Evolutionary conservation across 2,888 invertebrate species (phyloP), one percentile per base, ranked within the genome.

Genomic region (Dinocampus coccinellae): DNA sequence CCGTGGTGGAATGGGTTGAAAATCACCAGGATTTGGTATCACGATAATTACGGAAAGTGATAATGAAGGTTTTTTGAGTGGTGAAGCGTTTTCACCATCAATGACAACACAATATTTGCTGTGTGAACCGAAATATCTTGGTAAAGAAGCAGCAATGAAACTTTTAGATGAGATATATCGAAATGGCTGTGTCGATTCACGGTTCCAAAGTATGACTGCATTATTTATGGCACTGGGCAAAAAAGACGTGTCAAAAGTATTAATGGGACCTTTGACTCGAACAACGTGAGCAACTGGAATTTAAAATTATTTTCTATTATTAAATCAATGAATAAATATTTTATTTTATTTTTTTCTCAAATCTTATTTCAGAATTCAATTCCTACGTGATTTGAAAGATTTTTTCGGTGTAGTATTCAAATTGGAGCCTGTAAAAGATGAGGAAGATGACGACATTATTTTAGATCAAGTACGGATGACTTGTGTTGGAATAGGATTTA

Each of bases 361-460:
- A 1, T 47, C 68, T 10, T 13, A 42, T 63, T 78, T 94, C 88
- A 97, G 97, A 6, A 94, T 99, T 75, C 92, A 94, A 79, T 96
- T 96, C 88, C 89, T 99, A 67, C 93, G 97, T 75, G 96, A 98
- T 88, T 89, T 99, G 55, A 92, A 93, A 79, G 95, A 97, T 83
- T 98, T 98, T 88, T 96, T 99, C 85, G 95, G 96, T 2, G 91
- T 97, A 7, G 96, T 94, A 82, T 99, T 99, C 88, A 98, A 98
- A 88, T 88, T 99, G 72, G 96, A 97, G 82, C 77, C 83, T 1
- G 85, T 84, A 0, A 84, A 83, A 66, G 89, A 89, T 74, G 89
- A 89, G 71, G 89, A 89, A 16, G 87, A 88, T 13, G 84, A 83
- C 57, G 87, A 89, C 1, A 90, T 90, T 16, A 88, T 88, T n/a